A percentile compares a stretch with the other conserved stretches of the same genome.
Evolutionary conservation across 2,113 vertebrate genomes (phyloP).

Genomic region (Paramisgurnus dabryanus): DNA sequence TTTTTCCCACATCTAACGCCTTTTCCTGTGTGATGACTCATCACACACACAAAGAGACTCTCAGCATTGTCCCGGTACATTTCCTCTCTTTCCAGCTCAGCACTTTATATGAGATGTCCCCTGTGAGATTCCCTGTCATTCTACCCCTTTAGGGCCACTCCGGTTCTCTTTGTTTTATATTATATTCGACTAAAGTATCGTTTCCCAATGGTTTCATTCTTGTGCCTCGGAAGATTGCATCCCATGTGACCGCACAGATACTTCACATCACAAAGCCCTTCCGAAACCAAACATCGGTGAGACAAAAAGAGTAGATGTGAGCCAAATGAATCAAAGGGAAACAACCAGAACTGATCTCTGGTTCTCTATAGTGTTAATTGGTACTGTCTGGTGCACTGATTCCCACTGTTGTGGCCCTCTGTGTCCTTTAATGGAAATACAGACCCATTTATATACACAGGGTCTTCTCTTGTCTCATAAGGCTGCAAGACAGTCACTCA

Average conservation of each 20-base stretch:
- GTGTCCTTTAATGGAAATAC: slow-evolving; percentile 8
- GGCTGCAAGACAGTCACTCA: slow-evolving; percentile 48
- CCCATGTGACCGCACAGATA: slow-evolving; percentile 49
- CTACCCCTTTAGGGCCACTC: slow-evolving; percentile 38
- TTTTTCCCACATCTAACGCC: slow-evolving; percentile 49
- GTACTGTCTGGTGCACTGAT: slow-evolving; percentile 30
- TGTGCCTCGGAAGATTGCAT: slow-evolving; percentile 57
- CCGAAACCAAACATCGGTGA: slow-evolving; percentile 42
- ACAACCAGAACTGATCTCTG: neutral
- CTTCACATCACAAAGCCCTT: slow-evolving; percentile 52
- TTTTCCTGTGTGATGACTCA: slow-evolving; percentile 47
- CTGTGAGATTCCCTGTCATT: slow-evolving; percentile 66
- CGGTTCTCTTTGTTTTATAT: slow-evolving; percentile 1
- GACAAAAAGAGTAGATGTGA: slow-evolving; percentile 5
- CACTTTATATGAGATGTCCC: slow-evolving; percentile 49
- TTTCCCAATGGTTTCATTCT: slow-evolving; percentile 60
- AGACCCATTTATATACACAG: slow-evolving; percentile 43
- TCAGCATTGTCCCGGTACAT: slow-evolving; percentile 65
- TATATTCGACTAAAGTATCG: slow-evolving; percentile 57
- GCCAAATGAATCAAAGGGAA: slow-evolving; percentile 27
- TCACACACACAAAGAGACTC: slow-evolving; percentile 47
- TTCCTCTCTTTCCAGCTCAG: slow-evolving; percentile 49
- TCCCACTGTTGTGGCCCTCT: slow-evolving; percentile 33
- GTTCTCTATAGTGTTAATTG: slow-evolving; percentile 39
- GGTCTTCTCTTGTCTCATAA: slow-evolving; percentile 49